Evolutionary conservation across 2,797 vertebrate genomes (phyloP).

Genomic region (Buceros bicornis): DNA sequence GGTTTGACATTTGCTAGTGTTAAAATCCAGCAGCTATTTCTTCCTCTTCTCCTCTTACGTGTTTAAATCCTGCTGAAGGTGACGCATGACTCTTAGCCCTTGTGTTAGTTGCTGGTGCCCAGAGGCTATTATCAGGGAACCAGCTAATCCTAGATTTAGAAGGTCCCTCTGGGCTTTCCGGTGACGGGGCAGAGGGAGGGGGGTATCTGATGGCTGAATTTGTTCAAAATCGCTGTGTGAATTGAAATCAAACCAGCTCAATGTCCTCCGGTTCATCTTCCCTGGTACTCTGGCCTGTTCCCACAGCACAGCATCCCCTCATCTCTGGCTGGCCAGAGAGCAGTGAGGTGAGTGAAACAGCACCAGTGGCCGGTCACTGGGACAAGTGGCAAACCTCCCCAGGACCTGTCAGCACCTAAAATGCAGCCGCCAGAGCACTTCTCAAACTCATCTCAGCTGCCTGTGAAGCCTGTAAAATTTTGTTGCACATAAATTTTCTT

Average conservation of each 20-base stretch:
- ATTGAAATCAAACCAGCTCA: not conserved
- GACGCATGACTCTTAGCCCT: not conserved
- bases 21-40: conserved; percentile 23
- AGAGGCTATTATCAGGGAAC: not conserved
- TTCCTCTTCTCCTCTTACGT: not conserved
- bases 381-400: not conserved
- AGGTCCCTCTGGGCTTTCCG: not conserved
- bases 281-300: not conserved
- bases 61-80: conserved; percentile 12
- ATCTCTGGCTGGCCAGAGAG: accelerated
- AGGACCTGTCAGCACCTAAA: not conserved
- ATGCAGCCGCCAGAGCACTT: not conserved
- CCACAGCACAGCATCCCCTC: not conserved
- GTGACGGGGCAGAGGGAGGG: not conserved
- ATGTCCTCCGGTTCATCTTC: not conserved
- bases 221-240: not conserved
- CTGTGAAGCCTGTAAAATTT: not conserved
- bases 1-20: not conserved
- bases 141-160: not conserved
- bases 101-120: not conserved
- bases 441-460: not conserved
- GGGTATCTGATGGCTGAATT: not conserved
- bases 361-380: accelerated
- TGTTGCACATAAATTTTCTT: not conserved
- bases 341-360: not conserved